Evolutionary conservation across 2,797 vertebrate species (phyloP).

Genomic region (Enteromius thamalakanensis): DNA sequence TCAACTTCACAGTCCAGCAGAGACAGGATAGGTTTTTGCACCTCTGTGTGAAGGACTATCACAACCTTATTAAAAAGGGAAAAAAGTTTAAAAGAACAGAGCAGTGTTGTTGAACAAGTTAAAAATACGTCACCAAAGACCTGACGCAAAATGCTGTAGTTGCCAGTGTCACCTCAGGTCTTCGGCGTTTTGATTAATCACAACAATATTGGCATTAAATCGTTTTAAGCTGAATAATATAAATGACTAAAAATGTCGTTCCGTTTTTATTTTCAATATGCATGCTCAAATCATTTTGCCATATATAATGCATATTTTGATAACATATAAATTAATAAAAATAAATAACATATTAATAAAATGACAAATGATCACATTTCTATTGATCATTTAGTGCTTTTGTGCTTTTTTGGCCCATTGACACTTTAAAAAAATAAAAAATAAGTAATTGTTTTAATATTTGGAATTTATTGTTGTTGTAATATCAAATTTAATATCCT

Average conservation of each 20-base stretch:
- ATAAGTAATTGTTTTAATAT: not conserved
- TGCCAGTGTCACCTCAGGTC: not conserved
- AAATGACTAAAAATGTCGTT: not conserved
- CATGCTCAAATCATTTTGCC: not conserved
- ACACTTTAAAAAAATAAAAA: not conserved
- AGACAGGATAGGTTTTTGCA: conserved; percentile 22
- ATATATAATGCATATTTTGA: not conserved
- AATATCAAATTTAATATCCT: not conserved
- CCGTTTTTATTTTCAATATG: not conserved
- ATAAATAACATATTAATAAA: not conserved
- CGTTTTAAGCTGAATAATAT: not conserved
- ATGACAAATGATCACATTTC: not conserved
- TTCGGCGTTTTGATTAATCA: not conserved
- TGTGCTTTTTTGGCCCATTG: not conserved
- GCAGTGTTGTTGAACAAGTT: conserved; percentile 12
- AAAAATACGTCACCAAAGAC: not conserved
- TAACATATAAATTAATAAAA: no score
- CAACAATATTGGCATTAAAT: not conserved
- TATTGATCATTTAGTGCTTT: not conserved
- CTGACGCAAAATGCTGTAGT: not conserved
- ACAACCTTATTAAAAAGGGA: conserved; percentile 1
- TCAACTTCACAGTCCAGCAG: conserved; percentile 7
- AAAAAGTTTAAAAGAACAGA: conserved; percentile 13
- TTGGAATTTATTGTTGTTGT: not conserved
- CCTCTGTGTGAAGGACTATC: conserved; percentile 35